Base-by-base conservation (phyloP, 2,113 vertebrate genomes). In the Chaetodon auriga region DNA sequence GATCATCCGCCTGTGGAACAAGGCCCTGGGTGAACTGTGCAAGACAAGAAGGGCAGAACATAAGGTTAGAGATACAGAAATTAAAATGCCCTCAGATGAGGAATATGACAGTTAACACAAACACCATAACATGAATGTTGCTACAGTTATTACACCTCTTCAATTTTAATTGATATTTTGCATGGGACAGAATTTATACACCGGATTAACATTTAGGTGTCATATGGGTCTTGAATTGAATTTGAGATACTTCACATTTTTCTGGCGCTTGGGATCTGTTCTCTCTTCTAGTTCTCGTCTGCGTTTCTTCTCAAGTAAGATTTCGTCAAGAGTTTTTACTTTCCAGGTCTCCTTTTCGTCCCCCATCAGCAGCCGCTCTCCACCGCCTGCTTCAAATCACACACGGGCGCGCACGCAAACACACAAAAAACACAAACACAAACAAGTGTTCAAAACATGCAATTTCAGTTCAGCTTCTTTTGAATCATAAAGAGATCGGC, bases 301-400 rank as follows among this genome's bases (percentile, higher is more conserved):
- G 79, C 98, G 96, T 75, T 98, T 99, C 90, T 99, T 99, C 93
- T 99, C 98, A 90, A 96, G 97, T 60, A 99, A 95, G 94, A 99
- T 99, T 88, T 99, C 98, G 95, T 99, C 98, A 95, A 99, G 97
- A 78, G 98, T 99, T 94, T 99, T 99, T 90, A 99, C 98, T 92
- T 99, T 99, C 98, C 98, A 99, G 94, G 96, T 99, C 93, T 99
- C 98, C 96, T 99, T 99, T 97, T 97, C 97, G 98, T 99, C 98
- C 97, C 98, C 98, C 98, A 99, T 99, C 98, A 91, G 97, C 95
- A 82, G 96, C 38, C 91, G 90, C 82, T 88, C 93, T 86, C 92
- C 90, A 87, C 94, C 91, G 78, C 90, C 96, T 98, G 92, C 16
- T 88, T 84, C 88, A 90, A 16, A 78, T 10, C 15, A 61, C 23